phyloP scores from a whole-genome alignment of 35 echinoderm and acorn worm genomes.

The Hemicentrotus pulcherrimus region DNA sequence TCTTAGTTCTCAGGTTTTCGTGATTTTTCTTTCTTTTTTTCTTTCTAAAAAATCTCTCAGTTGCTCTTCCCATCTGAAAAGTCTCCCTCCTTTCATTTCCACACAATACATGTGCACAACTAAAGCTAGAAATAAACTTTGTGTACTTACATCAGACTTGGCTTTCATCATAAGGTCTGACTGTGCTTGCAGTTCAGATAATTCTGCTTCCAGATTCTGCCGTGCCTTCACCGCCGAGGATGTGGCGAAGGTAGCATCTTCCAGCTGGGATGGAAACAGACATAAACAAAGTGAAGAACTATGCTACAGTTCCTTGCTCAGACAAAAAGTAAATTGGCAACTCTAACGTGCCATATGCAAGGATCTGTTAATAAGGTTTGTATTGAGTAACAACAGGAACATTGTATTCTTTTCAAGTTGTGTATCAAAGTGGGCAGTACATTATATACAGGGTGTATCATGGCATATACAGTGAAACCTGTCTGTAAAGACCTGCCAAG shows the following conservation, averaged over 20 bases:
- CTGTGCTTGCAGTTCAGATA: slow-evolving; percentile 73
- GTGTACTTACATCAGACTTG: slow-evolving; percentile 79
- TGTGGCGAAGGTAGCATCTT: slow-evolving; percentile 76
- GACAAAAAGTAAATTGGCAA: not conserved
- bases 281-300: not conserved
- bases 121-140: not conserved
- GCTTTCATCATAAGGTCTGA: slow-evolving; percentile 74
- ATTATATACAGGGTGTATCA: too few species aligned
- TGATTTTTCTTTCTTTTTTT: too few species aligned
- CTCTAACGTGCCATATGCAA: not conserved
- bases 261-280: slow-evolving; percentile 70
- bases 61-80: too few species aligned
- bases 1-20: too few species aligned
- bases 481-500: too few species aligned
- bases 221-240: slow-evolving; percentile 75
- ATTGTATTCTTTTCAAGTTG: too few species aligned
- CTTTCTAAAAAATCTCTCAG: too few species aligned
- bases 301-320: not conserved
- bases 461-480: too few species aligned
- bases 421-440: too few species aligned
- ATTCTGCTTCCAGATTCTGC: slow-evolving; percentile 82
- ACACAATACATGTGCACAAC: too few species aligned
- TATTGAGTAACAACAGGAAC: too few species aligned
- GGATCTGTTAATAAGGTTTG: not conserved
- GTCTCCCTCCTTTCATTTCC: too few species aligned